These are phyloP conservation scores for Clarias platycephalus DNA, from an alignment of 2,797 vertebrate genomes.

Conservation along the genomic window DNA sequence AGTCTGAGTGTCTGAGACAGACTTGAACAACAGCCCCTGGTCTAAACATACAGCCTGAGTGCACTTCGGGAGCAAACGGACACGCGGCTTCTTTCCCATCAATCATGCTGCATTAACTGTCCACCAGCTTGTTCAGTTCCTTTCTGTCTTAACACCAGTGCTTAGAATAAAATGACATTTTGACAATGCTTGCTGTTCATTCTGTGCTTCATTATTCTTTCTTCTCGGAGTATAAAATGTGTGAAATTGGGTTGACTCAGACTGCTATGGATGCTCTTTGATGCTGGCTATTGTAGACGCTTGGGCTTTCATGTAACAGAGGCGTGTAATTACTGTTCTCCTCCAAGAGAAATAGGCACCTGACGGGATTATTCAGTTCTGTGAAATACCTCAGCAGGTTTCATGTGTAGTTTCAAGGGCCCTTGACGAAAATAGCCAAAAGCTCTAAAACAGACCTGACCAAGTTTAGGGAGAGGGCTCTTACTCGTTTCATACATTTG, in stretches of 20 bases:
- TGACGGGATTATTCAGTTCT: not conserved
- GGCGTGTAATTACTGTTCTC: constrained; percentile 4
- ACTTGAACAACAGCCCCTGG: not conserved
- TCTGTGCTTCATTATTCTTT: not conserved
- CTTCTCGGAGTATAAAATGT: not conserved
- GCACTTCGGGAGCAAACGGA: constrained; percentile 7
- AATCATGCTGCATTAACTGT: constrained; percentile 11
- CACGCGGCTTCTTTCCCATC: constrained; percentile 3
- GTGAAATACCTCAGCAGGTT: not conserved
- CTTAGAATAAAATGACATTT: constrained; percentile 15
- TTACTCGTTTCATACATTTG: not conserved
- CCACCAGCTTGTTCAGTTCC: not conserved
- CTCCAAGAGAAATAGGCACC: not conserved
- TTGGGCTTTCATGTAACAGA: not conserved
- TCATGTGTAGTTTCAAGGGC: not conserved
- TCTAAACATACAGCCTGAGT: constrained; percentile 2
- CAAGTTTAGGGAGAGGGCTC: too few relatives aligned
- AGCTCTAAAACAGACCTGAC: not conserved
- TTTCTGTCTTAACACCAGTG: constrained; percentile 17
- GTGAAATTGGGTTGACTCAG: constrained; percentile 20
- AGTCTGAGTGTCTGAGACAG: not conserved
- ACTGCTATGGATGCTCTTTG: not conserved
- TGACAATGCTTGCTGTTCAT: constrained; percentile 1
- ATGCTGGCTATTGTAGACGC: constrained; percentile 15
- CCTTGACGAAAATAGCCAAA: not conserved